These are phyloP conservation scores for Penaeus chinensis DNA, from an alignment of 1,140 invertebrate species.

Conservation along the genomic window DNA sequence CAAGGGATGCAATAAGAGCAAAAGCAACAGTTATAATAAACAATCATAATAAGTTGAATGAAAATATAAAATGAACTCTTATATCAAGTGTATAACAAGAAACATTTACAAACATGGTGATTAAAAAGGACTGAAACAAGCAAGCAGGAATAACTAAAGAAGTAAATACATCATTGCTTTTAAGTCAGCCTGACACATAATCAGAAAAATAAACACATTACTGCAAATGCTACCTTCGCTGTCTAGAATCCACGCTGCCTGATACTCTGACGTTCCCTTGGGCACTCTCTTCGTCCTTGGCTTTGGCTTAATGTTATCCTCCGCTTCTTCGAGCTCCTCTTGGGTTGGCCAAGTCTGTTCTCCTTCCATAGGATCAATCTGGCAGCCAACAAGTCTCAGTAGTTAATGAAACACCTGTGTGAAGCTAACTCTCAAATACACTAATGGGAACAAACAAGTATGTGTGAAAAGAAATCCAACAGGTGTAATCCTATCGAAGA, in stretches of 20 bases:
- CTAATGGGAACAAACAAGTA: neutral
- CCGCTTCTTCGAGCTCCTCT: constrained; percentile 83
- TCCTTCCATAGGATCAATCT: constrained; percentile 79
- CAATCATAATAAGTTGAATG: no score
- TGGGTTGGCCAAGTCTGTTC: constrained; percentile 97
- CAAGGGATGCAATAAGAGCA: no score
- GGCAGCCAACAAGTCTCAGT: neutral
- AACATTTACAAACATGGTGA: no score
- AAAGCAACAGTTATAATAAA: no score
- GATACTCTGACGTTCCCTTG: constrained; percentile 95
- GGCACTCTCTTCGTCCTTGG: constrained; percentile 85
- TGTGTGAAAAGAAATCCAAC: neutral
- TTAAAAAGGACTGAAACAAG: no score
- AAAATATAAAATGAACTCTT: no score
- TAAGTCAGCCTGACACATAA: no score
- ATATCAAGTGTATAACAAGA: no score
- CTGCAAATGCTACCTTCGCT: constrained; percentile 72
- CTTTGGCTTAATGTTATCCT: constrained; percentile 72
- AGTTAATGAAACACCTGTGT: no score
- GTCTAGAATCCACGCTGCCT: constrained; percentile 94
- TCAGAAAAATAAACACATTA: neutral
- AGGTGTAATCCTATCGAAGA: neutral
- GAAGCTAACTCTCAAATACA: no score
- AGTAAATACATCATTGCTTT: no score
- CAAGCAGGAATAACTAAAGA: no score